A percentile compares a stretch with the other conserved stretches of the same genome.
These are phyloP conservation scores for Heliocidaris tuberculata DNA, from an alignment of 35 echinoderm and acorn worm species.

Conservation along the genomic window DNA sequence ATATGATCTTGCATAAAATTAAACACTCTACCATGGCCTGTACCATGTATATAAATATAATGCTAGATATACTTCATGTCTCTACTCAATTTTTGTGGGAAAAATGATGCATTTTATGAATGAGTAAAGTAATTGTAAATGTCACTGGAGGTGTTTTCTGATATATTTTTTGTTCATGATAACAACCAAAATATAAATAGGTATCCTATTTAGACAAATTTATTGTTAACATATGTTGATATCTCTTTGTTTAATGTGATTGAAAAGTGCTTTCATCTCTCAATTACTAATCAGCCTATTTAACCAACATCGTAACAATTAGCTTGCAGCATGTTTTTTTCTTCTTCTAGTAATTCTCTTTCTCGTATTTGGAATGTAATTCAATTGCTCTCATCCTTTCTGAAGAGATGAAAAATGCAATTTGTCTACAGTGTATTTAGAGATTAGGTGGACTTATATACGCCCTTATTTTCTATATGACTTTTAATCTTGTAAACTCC, in stretches of 20 bases:
- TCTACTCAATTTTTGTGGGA: neutral
- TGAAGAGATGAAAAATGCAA: neutral
- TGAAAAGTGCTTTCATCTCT: neutral
- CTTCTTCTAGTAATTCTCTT: neutral
- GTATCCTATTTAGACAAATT: too few species aligned
- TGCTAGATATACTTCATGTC: neutral
- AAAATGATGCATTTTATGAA: neutral
- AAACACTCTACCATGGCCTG: too few species aligned
- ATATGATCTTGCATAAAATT: too few species aligned
- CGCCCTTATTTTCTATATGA: neutral
- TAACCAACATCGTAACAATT: neutral
- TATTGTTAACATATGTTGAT: neutral
- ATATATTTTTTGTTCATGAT: too few species aligned
- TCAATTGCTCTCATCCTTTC: neutral
- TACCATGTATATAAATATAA: too few species aligned
- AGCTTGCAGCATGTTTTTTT: neutral
- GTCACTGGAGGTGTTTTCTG: neutral
- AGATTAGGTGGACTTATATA: neutral
- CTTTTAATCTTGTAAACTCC: neutral
- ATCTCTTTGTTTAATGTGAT: neutral
- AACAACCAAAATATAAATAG: too few species aligned
- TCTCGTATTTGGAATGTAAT: neutral
- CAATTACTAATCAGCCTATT: neutral
- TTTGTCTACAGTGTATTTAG: neutral
- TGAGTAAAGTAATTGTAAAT: neutral